Evolutionary conservation across 2,888 invertebrate species (phyloP).

Genomic region (Ormyrus pomaceus): DNA sequence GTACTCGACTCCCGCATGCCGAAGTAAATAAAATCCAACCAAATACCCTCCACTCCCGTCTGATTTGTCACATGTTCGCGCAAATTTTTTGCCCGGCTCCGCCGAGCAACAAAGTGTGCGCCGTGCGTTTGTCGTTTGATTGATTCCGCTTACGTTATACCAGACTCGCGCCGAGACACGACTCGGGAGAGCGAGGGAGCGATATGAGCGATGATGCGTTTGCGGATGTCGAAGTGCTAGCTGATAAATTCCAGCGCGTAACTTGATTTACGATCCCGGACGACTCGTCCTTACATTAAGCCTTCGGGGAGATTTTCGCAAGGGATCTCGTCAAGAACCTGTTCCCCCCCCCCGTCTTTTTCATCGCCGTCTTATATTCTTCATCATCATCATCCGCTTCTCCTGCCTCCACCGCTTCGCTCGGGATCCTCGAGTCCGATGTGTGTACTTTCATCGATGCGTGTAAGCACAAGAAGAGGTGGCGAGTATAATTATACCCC

Average conservation of each 20-base stretch:
- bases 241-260: slow-evolving; percentile 53
- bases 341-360: slow-evolving; percentile 17
- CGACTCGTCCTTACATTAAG: slow-evolving; percentile 37
- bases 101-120: slow-evolving; percentile 6
- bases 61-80: slow-evolving; percentile 9
- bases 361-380: neutral
- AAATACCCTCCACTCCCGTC: neutral
- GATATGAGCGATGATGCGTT: slow-evolving; percentile 55
- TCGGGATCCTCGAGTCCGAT: slow-evolving; percentile 22
- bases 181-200: neutral
- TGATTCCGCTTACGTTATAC: slow-evolving; percentile 27
- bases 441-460: slow-evolving; percentile 26
- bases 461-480: slow-evolving; percentile 36
- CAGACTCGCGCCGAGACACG: neutral
- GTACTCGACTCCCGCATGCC: no score
- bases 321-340: slow-evolving; percentile 49
- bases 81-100: neutral
- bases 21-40: no score
- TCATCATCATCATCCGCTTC: neutral
- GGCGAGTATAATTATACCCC: slow-evolving; percentile 47
- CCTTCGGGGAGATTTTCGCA: slow-evolving; percentile 52
- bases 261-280: slow-evolving; percentile 55
- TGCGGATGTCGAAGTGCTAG: slow-evolving; percentile 51
- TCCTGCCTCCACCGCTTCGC: neutral
- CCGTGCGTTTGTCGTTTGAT: slow-evolving; percentile 41